Evolutionary conservation across 2,888 invertebrate species (phyloP).

Genomic region (Argyra leucocephala): DNA sequence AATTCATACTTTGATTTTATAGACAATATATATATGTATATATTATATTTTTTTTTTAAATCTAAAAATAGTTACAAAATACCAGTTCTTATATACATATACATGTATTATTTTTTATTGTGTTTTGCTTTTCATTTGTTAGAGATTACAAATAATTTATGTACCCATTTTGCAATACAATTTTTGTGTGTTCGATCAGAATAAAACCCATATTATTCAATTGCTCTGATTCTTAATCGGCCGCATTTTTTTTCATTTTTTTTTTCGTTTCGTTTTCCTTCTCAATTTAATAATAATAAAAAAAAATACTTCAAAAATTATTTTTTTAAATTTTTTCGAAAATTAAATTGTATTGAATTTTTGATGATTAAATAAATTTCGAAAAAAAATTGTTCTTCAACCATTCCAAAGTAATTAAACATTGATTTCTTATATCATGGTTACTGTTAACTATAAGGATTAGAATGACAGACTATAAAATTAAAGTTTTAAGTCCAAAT

Average conservation of each 20-base stretch:
- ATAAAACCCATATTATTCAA: neutral
- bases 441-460: too few relatives aligned
- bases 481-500: too few relatives aligned
- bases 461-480: too few relatives aligned
- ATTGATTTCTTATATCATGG: too few relatives aligned
- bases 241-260: neutral
- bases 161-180: neutral
- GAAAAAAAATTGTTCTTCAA: neutral
- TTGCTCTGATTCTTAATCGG: neutral
- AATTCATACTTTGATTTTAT: too few relatives aligned
- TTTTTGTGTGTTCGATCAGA: neutral
- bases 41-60: neutral
- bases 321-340: neutral
- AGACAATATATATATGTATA: too few relatives aligned
- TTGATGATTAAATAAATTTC: neutral
- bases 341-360: neutral
- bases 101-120: neutral
- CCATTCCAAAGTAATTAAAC: neutral
- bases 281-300: neutral
- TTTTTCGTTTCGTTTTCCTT: too few relatives aligned
- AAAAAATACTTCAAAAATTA: neutral
- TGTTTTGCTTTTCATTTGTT: neutral
- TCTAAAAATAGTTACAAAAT: conserved; percentile 6
- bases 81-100: neutral
- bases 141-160: conserved; percentile 6